Conservation (phyloP, 2,797 vertebrate species). For the Amblyopsis hoosieri region DNA sequence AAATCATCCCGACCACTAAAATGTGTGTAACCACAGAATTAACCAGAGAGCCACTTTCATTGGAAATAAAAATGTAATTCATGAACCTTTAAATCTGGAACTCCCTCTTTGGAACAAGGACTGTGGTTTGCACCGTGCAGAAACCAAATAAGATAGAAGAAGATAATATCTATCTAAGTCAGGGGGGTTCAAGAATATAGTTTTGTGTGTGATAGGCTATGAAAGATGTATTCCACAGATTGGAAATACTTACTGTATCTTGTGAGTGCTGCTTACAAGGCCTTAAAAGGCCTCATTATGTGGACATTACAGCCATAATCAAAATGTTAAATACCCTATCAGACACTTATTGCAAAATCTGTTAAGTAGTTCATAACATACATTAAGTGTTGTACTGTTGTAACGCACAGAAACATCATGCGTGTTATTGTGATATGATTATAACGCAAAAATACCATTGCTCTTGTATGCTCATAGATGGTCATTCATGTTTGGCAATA, state of each 20-base stretch:
- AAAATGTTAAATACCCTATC: not conserved
- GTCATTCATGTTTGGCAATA: not conserved
- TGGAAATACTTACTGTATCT: not conserved
- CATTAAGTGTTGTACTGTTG: no score
- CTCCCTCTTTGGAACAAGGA: conserved; percentile 10
- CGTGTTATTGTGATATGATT: not conserved
- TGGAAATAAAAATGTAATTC: not conserved
- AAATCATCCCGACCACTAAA: not conserved
- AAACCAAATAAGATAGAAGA: conserved; percentile 78
- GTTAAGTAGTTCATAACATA: not conserved
- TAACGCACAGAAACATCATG: not conserved
- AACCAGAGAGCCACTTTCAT: not conserved
- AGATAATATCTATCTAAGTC: no score
- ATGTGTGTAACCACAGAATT: not conserved
- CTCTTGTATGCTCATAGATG: not conserved
- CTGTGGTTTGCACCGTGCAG: not conserved
- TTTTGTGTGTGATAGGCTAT: conserved; percentile 26
- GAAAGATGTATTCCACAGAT: conserved; percentile 10
- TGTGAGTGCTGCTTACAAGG: not conserved
- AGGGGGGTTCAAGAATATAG: conserved; percentile 3
- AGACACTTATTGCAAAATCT: not conserved
- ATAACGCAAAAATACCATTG: not conserved
- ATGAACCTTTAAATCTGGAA: no score
- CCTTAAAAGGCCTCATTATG: conserved; percentile 3
- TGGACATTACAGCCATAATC: not conserved